Evolutionary conservation across 2,113 vertebrate species (phyloP).

Genomic region (Garra rufa): DNA sequence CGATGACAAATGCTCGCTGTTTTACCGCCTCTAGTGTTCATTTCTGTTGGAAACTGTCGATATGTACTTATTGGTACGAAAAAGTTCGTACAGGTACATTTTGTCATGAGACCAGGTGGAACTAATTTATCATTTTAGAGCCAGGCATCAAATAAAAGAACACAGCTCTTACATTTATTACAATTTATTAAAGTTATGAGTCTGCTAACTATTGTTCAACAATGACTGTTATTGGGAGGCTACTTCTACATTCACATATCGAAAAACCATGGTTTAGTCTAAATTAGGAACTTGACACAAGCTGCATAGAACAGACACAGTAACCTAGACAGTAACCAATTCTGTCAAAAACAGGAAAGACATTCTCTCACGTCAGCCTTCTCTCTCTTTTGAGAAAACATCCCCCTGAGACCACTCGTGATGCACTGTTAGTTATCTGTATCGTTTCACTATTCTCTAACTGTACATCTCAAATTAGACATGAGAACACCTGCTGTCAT

Average conservation of each 20-base stretch:
- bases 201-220: background rate
- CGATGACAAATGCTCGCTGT: no score
- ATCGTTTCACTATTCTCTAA: background rate
- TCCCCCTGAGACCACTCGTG: background rate
- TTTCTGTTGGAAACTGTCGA: no score
- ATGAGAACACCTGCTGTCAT: conserved; percentile 2
- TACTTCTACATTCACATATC: background rate
- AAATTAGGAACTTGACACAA: background rate
- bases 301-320: background rate
- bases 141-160: background rate
- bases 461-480: conserved; percentile 15
- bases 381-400: background rate
- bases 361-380: background rate
- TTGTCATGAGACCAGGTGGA: no score
- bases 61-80: no score
- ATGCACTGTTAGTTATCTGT: background rate
- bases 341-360: background rate
- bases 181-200: background rate
- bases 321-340: background rate
- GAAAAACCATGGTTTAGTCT: background rate
- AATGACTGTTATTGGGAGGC: background rate
- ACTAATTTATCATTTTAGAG: background rate
- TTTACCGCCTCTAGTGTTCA: no score
- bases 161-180: background rate
- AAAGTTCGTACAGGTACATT: no score